Evolutionary conservation across 2,888 invertebrate genomes (phyloP), one percentile per base, ranked within the genome.

Genomic region (Danaus chrysippus): DNA sequence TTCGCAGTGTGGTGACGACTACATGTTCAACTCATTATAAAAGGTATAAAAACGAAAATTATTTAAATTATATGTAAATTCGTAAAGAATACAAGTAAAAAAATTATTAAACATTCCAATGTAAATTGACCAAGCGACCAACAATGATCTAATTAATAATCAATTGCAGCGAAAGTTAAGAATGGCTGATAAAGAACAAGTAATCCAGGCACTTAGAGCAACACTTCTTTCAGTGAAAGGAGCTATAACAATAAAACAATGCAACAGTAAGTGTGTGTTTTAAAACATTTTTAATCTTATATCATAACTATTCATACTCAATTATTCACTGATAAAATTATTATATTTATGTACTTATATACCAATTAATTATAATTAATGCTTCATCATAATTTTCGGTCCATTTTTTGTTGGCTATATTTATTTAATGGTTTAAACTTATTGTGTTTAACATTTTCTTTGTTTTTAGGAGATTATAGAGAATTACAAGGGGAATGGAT

Each of bases 401-500:
- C 3, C 8, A 6, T 5, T 5, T 34, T 5, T 34, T 34, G 23
- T 2, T 6, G 23, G 23, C 34, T 12, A 58, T 1, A 41, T 49
- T 17, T 49, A 3, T 58, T 46, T 8, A 49, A 17, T 34, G 57
- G 42, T n/a, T 34, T 57, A n/a, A 15, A 43, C 5, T 53, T 43
- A 23, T 34, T 43, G 12, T 34, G 23, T 15, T 44, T 34, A 58
- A 46, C 17, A 43, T 6, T 42, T 49, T 54, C 44, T 43, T 17
- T 53, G 42, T 58, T 71, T 72, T 5, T 70, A 92, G 93, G 87
- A 54, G 95, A 95, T 74, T 95, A 94, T 77, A 82, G 79, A 58
- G 92, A 92, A 69, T 78, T 95, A 34, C 93, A 94, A 76, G 94
- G 94, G 34, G 91, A 92, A 75, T 83, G 83, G 70, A 93, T 95